Conservation (phyloP, 2,113 vertebrate genomes). For the Corydoras sp. region DNA sequence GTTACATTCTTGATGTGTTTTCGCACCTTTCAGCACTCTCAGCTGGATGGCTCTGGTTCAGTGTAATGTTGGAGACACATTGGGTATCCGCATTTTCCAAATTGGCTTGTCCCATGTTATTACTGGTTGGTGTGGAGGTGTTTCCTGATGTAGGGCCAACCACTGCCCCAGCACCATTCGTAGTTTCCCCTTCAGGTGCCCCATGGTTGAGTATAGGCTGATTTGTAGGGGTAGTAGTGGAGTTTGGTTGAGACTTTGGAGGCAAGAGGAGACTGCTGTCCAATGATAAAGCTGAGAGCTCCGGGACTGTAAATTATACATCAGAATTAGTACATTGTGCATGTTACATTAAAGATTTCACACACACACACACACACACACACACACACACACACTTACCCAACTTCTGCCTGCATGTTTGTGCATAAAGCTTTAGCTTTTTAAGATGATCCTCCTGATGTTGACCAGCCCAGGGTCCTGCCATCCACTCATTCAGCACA, state of each 20-base stretch:
- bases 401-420: constrained; percentile 87
- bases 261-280: constrained; percentile 85
- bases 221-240: constrained; percentile 47
- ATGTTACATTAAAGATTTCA: no score
- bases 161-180: constrained; percentile 55
- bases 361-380: no score
- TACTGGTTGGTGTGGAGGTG: constrained; percentile 54
- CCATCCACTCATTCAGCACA: constrained; percentile 83
- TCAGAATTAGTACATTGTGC: not conserved
- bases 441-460: constrained; percentile 88
- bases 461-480: constrained; percentile 77
- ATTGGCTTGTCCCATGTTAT: constrained; percentile 52
- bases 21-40: constrained; percentile 63
- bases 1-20: no score
- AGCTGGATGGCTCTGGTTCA: constrained; percentile 57
- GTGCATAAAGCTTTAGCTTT: constrained; percentile 89
- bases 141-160: constrained; percentile 56
- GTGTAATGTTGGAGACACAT: constrained; percentile 56
- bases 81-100: constrained; percentile 70
- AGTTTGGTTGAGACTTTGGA: constrained; percentile 72
- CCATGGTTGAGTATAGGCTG: constrained; percentile 48
- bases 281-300: constrained; percentile 80
- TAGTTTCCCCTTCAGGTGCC: constrained; percentile 60
- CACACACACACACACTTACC: constrained; percentile 61
- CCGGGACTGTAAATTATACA: constrained; percentile 71